These are phyloP conservation scores for Xenopus petersii DNA, from an alignment of 2,797 vertebrate genomes.

Conservation along the genomic window DNA sequence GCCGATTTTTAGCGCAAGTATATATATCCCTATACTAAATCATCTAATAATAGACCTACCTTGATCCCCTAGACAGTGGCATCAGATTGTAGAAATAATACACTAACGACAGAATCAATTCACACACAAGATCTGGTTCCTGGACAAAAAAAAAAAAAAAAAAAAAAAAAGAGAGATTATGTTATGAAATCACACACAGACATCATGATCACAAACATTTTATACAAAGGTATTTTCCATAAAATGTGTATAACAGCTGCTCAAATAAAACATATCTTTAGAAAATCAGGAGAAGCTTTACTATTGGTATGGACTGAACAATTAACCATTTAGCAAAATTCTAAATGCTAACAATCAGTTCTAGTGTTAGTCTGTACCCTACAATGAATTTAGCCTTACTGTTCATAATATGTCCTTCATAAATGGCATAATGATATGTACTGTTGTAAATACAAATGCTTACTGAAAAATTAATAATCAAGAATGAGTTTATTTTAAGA, in stretches of 20 bases:
- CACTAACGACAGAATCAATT: conserved; percentile 90
- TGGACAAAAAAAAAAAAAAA: conserved; percentile 52
- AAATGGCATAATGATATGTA: neutral
- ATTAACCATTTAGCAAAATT: too few relatives aligned
- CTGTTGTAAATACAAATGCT: neutral
- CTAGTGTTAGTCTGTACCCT: too few relatives aligned
- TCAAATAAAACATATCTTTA: too few relatives aligned
- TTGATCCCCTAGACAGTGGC: conserved; percentile 92
- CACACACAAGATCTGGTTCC: conserved; percentile 94
- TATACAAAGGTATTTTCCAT: too few relatives aligned
- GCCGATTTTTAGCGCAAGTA: neutral
- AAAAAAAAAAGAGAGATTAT: neutral
- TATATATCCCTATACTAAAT: neutral
- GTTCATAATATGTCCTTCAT: too few relatives aligned
- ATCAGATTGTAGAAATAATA: conserved; percentile 99
- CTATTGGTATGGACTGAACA: too few relatives aligned
- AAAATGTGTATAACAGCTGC: too few relatives aligned
- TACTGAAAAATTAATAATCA: neutral
- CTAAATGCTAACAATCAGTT: too few relatives aligned
- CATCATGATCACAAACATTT: too few relatives aligned
- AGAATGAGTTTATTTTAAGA: neutral
- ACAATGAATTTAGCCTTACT: too few relatives aligned
- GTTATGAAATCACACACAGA: too few relatives aligned
- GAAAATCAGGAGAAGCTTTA: too few relatives aligned
- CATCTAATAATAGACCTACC: conserved; percentile 61